A percentile compares a stretch with the other conserved stretches of the same genome.
phyloP scores from a whole-genome alignment of 2,113 vertebrate species.

The Xiphophorus maculatus region DNA sequence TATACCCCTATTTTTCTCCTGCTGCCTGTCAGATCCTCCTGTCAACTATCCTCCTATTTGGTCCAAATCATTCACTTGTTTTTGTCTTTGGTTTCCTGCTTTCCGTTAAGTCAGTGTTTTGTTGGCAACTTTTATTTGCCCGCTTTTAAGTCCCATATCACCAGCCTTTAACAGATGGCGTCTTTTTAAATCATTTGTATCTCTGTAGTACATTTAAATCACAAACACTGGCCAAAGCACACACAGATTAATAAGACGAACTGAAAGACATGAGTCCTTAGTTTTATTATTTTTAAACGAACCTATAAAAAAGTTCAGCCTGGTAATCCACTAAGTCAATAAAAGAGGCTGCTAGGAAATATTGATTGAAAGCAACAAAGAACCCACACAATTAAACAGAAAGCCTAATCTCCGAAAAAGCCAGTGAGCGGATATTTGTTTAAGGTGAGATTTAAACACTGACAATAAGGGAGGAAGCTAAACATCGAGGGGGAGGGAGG shows the following conservation, averaged over 20 bases:
- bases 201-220: not conserved
- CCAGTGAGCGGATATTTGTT: constrained; percentile 6
- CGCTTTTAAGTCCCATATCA: not conserved
- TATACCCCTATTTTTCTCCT: not conserved
- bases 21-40: not conserved
- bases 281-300: not conserved
- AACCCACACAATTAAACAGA: not conserved
- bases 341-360: not conserved
- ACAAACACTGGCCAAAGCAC: not conserved
- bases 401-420: constrained; percentile 1
- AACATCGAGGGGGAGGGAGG: not conserved
- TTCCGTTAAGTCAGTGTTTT: not conserved
- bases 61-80: not conserved
- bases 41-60: not conserved
- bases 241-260: not conserved
- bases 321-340: not conserved
- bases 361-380: constrained; percentile 4
- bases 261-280: not conserved
- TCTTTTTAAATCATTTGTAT: not conserved
- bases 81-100: not conserved
- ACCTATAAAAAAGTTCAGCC: not conserved
- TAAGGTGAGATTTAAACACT: constrained; percentile 1
- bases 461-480: not conserved
- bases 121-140: not conserved
- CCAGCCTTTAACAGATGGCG: not conserved